A percentile compares a stretch with the other conserved stretches of the same genome.
These are phyloP conservation scores for Petrocephalus schoutedeni DNA, from an alignment of 2,797 vertebrate species.

Conservation along the genomic window DNA sequence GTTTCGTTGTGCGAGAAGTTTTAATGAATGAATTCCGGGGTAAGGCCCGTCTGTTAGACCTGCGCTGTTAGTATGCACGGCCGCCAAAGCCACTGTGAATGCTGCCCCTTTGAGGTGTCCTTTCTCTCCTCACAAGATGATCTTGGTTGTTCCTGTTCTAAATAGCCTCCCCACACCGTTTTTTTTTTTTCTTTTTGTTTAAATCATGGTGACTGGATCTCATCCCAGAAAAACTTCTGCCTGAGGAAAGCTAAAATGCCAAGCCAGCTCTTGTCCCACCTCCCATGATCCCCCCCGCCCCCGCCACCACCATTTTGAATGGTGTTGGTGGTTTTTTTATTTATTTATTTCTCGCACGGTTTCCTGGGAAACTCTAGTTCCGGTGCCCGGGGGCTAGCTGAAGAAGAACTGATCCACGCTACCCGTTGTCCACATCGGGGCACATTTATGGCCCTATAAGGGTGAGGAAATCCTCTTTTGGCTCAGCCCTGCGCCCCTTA, in stretches of 20 bases:
- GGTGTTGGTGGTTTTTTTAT: constrained; percentile 9
- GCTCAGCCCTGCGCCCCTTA: not conserved
- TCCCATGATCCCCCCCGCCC: constrained; percentile 14
- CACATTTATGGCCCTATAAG: not conserved
- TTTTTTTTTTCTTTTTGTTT: not conserved
- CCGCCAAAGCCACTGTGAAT: constrained; percentile 20
- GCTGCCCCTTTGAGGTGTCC: not conserved
- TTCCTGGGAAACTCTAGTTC: constrained; percentile 43
- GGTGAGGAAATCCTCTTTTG: not conserved
- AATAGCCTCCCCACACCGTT: constrained; percentile 37
- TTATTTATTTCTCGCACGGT: constrained; percentile 32
- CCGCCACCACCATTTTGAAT: constrained; percentile 14
- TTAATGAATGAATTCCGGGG: constrained; percentile 58
- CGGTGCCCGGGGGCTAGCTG: not conserved
- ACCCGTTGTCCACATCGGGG: not conserved
- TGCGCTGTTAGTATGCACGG: constrained; percentile 55
- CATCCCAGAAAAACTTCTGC: constrained; percentile 32
- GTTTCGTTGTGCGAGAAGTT: constrained; percentile 49
- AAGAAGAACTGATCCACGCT: not conserved
- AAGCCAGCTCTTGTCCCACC: constrained; percentile 37
- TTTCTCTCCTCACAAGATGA: constrained; percentile 17
- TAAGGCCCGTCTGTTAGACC: constrained; percentile 44
- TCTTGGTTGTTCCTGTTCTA: constrained; percentile 24
- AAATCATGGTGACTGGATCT: constrained; percentile 16
- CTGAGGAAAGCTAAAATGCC: constrained; percentile 32